These are phyloP conservation scores for Calephelis perditalis DNA, from an alignment of 2,888 invertebrate genomes.

Conservation along the genomic window DNA sequence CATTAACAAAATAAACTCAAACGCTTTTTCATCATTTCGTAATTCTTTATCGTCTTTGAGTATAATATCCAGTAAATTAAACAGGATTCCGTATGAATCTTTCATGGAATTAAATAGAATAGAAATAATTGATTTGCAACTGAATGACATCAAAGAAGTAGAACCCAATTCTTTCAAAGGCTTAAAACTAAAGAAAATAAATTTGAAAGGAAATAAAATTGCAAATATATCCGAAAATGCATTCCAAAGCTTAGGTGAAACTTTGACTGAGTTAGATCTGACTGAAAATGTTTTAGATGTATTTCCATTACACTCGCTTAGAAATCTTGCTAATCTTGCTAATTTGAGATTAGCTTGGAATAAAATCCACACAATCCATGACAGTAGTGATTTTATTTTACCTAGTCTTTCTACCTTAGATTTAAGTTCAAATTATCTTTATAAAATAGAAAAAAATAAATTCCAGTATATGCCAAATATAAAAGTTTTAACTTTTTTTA, in stretches of 20 bases:
- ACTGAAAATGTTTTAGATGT: conserved; percentile 90
- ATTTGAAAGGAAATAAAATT: conserved; percentile 91
- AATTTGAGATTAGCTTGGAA: conserved; percentile 89
- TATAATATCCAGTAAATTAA: conserved; percentile 85
- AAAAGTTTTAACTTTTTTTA: conserved; percentile 88
- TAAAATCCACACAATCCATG: conserved; percentile 87
- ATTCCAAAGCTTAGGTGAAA: conserved; percentile 86
- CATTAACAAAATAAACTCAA: conserved; percentile 83
- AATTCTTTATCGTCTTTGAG: conserved; percentile 86
- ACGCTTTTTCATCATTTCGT: conserved; percentile 82
- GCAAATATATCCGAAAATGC: conserved; percentile 90
- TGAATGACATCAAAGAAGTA: conserved; percentile 89
- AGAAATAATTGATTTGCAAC: conserved; percentile 88
- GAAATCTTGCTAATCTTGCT: conserved; percentile 84
- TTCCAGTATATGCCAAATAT: conserved; percentile 89
- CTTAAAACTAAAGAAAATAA: conserved; percentile 86
- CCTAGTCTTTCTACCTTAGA: conserved; percentile 87
- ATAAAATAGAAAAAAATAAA: conserved; percentile 85
- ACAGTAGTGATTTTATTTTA: conserved; percentile 84
- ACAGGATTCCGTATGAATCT: conserved; percentile 87
- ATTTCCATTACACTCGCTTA: conserved; percentile 89
- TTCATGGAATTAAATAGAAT: conserved; percentile 83
- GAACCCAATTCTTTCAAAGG: conserved; percentile 92
- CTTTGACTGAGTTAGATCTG: conserved; percentile 89
- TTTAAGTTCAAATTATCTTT: conserved; percentile 91